Evolutionary conservation across 2,797 vertebrate genomes (phyloP).

Genomic region (Amazona finschi): DNA sequence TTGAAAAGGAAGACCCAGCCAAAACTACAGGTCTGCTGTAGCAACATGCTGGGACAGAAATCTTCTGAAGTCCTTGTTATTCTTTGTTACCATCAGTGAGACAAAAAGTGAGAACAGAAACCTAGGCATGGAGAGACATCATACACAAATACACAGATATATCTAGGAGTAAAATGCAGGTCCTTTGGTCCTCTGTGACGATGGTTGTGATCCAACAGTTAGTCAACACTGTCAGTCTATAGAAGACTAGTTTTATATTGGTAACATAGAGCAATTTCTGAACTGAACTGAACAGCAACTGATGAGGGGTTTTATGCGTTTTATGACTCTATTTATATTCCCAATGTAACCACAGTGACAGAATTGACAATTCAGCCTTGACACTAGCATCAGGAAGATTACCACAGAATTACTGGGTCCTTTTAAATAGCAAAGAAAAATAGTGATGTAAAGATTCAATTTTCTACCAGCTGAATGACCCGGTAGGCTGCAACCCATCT

Average conservation of each 20-base stretch:
- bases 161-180: not conserved
- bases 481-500: not conserved
- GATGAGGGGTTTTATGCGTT: not conserved
- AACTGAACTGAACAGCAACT: not conserved
- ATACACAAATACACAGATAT: not conserved
- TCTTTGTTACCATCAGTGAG: not conserved
- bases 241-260: not conserved
- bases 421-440: slow-evolving; percentile 9
- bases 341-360: not conserved
- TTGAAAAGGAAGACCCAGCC: not conserved
- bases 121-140: not conserved
- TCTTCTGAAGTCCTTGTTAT: not conserved
- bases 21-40: not conserved
- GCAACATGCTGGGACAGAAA: not conserved
- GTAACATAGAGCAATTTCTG: not conserved
- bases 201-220: not conserved
- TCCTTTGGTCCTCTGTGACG: not conserved
- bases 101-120: not conserved
- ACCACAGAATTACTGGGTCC: not conserved
- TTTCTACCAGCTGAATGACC: not conserved
- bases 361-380: not conserved
- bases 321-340: not conserved
- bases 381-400: not conserved
- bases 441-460: not conserved
- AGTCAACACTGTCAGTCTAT: not conserved